These are phyloP conservation scores for Gopherus evgoodei DNA, from an alignment of 2,113 vertebrate genomes.

Conservation along the genomic window DNA sequence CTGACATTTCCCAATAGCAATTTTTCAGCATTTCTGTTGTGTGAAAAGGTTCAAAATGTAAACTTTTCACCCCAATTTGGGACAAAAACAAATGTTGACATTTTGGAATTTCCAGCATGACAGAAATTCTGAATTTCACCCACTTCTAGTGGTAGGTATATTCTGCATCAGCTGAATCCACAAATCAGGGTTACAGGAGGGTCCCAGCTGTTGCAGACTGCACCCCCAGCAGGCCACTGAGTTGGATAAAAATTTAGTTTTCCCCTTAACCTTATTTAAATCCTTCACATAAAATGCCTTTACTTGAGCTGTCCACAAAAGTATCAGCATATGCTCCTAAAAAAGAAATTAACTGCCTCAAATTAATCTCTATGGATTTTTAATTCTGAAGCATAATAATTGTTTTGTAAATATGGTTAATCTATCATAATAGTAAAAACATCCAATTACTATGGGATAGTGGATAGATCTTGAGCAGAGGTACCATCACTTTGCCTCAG, in stretches of 20 bases:
- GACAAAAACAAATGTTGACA: no score
- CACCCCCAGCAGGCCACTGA: neutral
- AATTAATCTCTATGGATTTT: neutral
- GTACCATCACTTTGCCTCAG: neutral
- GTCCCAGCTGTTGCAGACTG: neutral
- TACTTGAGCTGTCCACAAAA: neutral
- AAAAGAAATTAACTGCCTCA: neutral
- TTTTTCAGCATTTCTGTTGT: no score
- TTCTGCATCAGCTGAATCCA: no score
- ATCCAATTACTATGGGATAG: neutral
- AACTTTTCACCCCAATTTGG: no score
- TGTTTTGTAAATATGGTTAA: no score
- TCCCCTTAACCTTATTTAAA: neutral
- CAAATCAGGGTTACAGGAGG: no score
- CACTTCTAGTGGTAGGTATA: no score
- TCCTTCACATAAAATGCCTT: neutral
- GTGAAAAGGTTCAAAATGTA: no score
- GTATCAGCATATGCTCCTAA: neutral
- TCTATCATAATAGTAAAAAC: neutral
- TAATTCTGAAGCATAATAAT: no score
- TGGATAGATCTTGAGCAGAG: neutral
- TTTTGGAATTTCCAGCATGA: no score
- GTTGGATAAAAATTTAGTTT: neutral
- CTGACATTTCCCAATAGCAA: no score
- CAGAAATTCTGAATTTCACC: no score